Evolutionary conservation across 2,113 vertebrate species (phyloP).

Genomic region (Sylvilagus bachmani): DNA sequence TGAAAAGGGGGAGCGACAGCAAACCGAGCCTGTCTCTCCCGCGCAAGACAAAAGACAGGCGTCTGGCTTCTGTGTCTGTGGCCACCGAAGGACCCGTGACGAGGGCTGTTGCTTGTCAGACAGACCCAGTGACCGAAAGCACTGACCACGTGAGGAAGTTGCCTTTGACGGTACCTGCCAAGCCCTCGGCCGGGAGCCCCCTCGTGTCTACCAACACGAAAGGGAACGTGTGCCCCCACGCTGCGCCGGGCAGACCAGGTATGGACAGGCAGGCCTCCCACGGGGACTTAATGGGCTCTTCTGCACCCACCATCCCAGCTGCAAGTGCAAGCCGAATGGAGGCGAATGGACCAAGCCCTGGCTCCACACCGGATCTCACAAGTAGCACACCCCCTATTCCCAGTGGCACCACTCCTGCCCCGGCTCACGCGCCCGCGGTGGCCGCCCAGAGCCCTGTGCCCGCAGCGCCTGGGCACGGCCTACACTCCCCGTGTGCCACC

Average conservation of each 20-base stretch:
- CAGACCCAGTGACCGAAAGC: conserved; percentile 87
- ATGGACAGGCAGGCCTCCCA: conserved; percentile 91
- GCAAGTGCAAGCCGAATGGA: conserved; percentile 86
- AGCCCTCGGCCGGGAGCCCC: conserved; percentile 91
- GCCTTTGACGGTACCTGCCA: conserved; percentile 92
- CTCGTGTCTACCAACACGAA: conserved; percentile 90
- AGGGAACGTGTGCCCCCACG: conserved; percentile 82
- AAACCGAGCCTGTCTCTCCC: conserved; percentile 87
- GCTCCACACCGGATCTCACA: conserved; percentile 83
- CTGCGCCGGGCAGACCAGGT: conserved; percentile 83
- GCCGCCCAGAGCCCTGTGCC: conserved; percentile 83
- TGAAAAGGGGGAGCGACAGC: conserved; percentile 91
- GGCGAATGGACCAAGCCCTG: conserved; percentile 94
- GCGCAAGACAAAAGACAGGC: conserved; percentile 87
- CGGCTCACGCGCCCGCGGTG: conserved; percentile 71
- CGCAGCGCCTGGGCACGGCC: conserved; percentile 84
- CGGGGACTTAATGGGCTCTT: conserved; percentile 87
- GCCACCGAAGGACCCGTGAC: conserved; percentile 91
- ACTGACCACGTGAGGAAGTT: conserved; percentile 92
- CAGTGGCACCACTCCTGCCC: conserved; percentile 72
- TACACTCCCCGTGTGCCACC: conserved; percentile 88
- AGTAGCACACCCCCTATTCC: conserved; percentile 78
- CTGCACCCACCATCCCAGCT: conserved; percentile 74
- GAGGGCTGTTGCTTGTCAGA: conserved; percentile 93
- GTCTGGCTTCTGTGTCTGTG: conserved; percentile 89